Conservation (phyloP, 2,797 vertebrate genomes). For the Arnoldichthys spilopterus region DNA sequence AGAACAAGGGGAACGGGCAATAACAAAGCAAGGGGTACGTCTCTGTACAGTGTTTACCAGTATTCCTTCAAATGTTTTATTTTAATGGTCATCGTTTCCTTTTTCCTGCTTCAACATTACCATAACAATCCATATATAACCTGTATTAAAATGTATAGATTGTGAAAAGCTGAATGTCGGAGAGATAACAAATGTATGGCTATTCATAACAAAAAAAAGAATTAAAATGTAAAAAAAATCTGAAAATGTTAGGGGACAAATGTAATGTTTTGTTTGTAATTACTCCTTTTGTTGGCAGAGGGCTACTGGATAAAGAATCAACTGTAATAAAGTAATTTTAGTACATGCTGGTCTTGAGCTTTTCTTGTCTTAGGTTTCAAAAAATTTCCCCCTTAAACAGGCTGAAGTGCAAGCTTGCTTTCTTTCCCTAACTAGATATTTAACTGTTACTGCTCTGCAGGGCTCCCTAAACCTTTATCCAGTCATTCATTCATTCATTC, state of each 20-base stretch:
- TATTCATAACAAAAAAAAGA: slow-evolving; percentile 73
- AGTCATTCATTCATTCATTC: too few relatives aligned
- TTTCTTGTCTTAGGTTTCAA: not conserved
- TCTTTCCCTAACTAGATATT: not conserved
- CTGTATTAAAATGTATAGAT: slow-evolving; percentile 99
- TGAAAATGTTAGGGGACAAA: slow-evolving; percentile 85
- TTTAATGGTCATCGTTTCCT: slow-evolving; percentile 58
- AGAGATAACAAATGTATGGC: slow-evolving; percentile 71
- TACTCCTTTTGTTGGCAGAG: slow-evolving; percentile 97
- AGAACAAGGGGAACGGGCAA: slow-evolving; percentile 34
- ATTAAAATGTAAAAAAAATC: slow-evolving; percentile 75
- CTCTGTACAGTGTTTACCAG: slow-evolving; percentile 94
- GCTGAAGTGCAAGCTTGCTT: not conserved
- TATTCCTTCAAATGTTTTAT: slow-evolving; percentile 82
- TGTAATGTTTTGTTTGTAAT: slow-evolving; percentile 99
- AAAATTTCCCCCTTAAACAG: not conserved
- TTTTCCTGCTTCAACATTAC: slow-evolving; percentile 87
- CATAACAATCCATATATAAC: slow-evolving; percentile 91
- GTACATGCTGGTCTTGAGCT: slow-evolving; percentile 77
- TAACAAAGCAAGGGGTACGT: slow-evolving; percentile 61
- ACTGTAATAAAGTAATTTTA: slow-evolving; percentile 99
- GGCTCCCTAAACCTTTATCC: not conserved
- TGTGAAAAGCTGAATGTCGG: slow-evolving; percentile 93
- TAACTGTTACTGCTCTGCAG: not conserved
- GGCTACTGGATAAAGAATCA: slow-evolving; percentile 98